Conservation (phyloP, 2,797 vertebrate genomes). For the Gymnodraco acuticeps region DNA sequence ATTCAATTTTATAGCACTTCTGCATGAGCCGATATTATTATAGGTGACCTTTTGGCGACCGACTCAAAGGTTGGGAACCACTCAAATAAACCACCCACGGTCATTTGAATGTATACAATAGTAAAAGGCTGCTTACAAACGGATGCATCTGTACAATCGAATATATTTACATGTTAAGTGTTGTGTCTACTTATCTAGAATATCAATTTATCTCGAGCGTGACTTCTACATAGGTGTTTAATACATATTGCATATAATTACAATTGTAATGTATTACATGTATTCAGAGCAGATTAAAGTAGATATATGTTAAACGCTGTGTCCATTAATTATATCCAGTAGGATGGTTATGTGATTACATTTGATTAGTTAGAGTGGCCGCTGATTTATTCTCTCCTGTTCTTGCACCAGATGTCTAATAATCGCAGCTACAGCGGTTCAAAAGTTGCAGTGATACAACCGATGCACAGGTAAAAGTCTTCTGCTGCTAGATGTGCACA, state of each 20-base stretch:
- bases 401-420: slow-evolving; percentile 80
- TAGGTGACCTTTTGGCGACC: background rate
- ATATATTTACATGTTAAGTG: background rate
- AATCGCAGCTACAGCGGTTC: slow-evolving; percentile 59
- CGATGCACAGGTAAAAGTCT: slow-evolving; percentile 38
- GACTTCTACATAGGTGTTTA: slow-evolving; percentile 26
- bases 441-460: slow-evolving; percentile 50
- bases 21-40: background rate
- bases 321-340: slow-evolving; percentile 73
- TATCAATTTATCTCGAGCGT: slow-evolving; percentile 3
- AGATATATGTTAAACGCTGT: slow-evolving; percentile 40
- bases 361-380: slow-evolving; percentile 79
- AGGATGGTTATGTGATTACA: slow-evolving; percentile 72
- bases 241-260: slow-evolving; percentile 58
- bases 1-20: background rate
- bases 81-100: background rate
- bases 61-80: background rate
- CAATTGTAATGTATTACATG: too few relatives aligned
- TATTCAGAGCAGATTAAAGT: slow-evolving; percentile 48
- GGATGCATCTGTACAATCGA: background rate
- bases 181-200: background rate
- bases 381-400: slow-evolving; percentile 74
- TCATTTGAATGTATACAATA: background rate
- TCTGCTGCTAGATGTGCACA: slow-evolving; percentile 33
- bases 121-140: background rate